phyloP scores from a whole-genome alignment of 2,888 invertebrate species.

The Drosophila monieri region DNA sequence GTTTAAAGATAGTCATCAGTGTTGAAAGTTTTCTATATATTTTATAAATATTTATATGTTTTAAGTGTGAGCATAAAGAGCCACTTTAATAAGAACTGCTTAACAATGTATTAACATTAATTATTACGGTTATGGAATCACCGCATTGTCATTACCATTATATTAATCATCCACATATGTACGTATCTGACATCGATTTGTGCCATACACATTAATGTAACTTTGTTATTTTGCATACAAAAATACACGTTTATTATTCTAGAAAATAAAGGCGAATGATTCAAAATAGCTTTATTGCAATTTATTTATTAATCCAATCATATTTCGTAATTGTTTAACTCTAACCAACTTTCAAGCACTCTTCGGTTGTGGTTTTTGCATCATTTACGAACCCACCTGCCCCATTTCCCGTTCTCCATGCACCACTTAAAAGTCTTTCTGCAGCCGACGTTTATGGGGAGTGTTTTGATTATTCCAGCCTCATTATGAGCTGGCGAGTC shows the following conservation, averaged over 20 bases:
- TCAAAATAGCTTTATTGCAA: conserved; percentile 45
- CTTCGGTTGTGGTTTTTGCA: conserved; percentile 56
- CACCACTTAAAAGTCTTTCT: conserved; percentile 11
- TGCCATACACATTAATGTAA: conserved; percentile 56
- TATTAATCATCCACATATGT: conserved; percentile 32
- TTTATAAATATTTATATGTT: conserved; percentile 67
- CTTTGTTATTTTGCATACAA: conserved; percentile 55
- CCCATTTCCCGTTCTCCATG: not conserved
- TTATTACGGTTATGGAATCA: conserved; percentile 35
- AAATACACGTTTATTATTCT: conserved; percentile 35
- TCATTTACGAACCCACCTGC: conserved; percentile 12
- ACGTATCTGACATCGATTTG: conserved; percentile 32
- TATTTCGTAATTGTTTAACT: conserved; percentile 14
- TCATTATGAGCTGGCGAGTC: conserved; percentile 28
- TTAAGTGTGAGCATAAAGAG: conserved; percentile 23
- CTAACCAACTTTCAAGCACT: conserved; percentile 42
- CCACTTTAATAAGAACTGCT: conserved; percentile 35
- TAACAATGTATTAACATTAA: conserved; percentile 38
- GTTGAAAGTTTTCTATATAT: conserved; percentile 62
- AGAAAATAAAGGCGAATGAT: conserved; percentile 63
- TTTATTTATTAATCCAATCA: conserved; percentile 40
- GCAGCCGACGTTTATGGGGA: conserved; percentile 28
- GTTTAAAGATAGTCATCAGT: conserved; percentile 52
- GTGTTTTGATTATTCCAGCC: conserved; percentile 20
- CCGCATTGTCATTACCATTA: conserved; percentile 31